Evolutionary conservation across 1,140 invertebrate species (phyloP).

Genomic region (Dreissena rostriformis): DNA sequence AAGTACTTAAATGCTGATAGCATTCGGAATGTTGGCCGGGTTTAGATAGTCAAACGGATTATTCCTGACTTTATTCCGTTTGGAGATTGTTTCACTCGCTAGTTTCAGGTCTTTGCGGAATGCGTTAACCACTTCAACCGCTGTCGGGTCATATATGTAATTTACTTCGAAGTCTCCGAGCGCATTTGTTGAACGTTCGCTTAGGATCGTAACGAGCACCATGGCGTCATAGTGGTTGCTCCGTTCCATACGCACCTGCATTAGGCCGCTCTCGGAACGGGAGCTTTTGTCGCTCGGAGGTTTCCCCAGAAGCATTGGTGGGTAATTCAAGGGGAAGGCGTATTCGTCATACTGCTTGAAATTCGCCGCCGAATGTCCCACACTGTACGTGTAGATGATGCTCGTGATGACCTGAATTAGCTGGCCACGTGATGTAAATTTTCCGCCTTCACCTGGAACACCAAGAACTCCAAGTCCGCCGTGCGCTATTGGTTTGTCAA

Average conservation of each 20-base stretch:
- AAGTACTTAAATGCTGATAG: conserved; percentile 9
- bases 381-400: conserved; percentile 79
- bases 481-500: conserved; percentile 66
- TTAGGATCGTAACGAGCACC: neutral
- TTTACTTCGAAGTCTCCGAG: conserved; percentile 8
- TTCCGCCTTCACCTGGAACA: conserved; percentile 68
- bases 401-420: conserved; percentile 72
- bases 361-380: conserved; percentile 81
- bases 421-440: conserved; percentile 68
- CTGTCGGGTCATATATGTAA: conserved; percentile 8
- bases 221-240: neutral
- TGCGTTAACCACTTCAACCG: neutral
- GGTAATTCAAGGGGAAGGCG: conserved; percentile 81
- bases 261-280: neutral
- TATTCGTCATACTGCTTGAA: conserved; percentile 77
- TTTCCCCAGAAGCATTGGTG: conserved; percentile 72
- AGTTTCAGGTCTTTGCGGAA: neutral
- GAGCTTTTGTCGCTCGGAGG: conserved; percentile 75
- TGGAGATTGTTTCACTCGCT: neutral
- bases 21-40: neutral
- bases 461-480: conserved; percentile 75
- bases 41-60: neutral
- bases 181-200: neutral
- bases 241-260: neutral
- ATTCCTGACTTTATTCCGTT: neutral